Percentiles rank a stretch among this genome's conserved stretches.
Conservation (phyloP, 2,888 invertebrate genomes). For the Microchrysa polita region DNA sequence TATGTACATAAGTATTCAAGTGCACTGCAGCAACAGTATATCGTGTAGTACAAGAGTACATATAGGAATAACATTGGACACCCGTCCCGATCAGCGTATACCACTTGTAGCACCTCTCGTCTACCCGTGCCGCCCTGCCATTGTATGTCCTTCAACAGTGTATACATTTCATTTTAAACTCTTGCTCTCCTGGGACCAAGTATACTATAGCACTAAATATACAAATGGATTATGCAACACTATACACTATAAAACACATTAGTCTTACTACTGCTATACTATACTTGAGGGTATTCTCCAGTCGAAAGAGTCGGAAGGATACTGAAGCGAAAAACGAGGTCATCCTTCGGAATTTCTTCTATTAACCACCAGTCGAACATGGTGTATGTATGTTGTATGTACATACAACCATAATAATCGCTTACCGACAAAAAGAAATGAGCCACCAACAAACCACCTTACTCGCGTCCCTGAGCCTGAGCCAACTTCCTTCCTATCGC, state of each 20-base stretch:
- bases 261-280: background rate
- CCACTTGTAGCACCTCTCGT: background rate
- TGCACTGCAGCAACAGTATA: background rate
- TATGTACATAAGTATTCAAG: too few relatives aligned
- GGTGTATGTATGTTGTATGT: too few relatives aligned
- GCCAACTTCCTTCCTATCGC: too few relatives aligned
- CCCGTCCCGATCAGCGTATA: background rate
- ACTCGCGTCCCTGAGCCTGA: too few relatives aligned
- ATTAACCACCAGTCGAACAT: slow-evolving; percentile 32
- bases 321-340: slow-evolving; percentile 12
- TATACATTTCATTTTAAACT: background rate
- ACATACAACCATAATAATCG: background rate
- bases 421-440: too few relatives aligned
- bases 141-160: background rate
- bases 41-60: too few relatives aligned
- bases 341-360: slow-evolving; percentile 27
- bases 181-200: background rate
- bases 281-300: background rate
- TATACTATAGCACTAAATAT: background rate
- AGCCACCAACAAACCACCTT: too few relatives aligned
- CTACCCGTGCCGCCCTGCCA: background rate
- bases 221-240: slow-evolving; percentile 23
- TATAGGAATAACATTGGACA: background rate
- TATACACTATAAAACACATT: background rate
- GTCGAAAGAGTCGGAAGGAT: background rate